A percentile compares a stretch with the other conserved stretches of the same genome.
Conservation (phyloP, 2,113 vertebrate species). For the Heteronetta atricapilla region DNA sequence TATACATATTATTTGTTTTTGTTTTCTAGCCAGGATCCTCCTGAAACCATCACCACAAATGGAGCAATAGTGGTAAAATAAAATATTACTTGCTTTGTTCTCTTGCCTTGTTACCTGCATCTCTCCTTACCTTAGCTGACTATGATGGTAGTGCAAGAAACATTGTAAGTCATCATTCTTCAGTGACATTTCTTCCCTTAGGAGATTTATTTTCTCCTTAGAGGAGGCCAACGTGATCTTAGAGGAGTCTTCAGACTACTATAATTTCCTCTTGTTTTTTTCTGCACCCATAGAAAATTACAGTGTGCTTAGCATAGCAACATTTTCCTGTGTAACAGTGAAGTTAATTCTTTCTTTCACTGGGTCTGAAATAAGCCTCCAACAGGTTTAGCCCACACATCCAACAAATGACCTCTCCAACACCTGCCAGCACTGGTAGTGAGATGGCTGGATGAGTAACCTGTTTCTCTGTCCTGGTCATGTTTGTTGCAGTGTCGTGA, state of each 20-base stretch:
- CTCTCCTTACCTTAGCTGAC: neutral
- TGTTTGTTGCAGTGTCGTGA: slow-evolving; percentile 57
- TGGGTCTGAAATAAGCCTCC: neutral
- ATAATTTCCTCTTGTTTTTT: neutral
- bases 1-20: neutral
- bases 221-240: neutral
- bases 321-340: neutral
- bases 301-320: neutral
- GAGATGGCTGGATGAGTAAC: neutral
- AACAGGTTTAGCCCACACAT: neutral
- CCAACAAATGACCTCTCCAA: neutral
- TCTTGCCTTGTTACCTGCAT: neutral
- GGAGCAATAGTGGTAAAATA: slow-evolving; percentile 66
- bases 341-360: neutral
- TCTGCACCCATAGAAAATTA: neutral
- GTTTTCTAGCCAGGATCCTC: slow-evolving; percentile 31
- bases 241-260: neutral
- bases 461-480: neutral
- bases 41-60: slow-evolving; percentile 67
- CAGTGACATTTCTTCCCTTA: neutral
- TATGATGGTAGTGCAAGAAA: neutral
- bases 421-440: neutral
- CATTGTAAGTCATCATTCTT: neutral
- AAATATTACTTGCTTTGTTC: neutral
- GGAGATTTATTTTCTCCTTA: neutral